Evolutionary conservation across 2,113 vertebrate species (phyloP), one percentile per base, ranked within the genome.

Genomic region (Atrichornis clamosus): DNA sequence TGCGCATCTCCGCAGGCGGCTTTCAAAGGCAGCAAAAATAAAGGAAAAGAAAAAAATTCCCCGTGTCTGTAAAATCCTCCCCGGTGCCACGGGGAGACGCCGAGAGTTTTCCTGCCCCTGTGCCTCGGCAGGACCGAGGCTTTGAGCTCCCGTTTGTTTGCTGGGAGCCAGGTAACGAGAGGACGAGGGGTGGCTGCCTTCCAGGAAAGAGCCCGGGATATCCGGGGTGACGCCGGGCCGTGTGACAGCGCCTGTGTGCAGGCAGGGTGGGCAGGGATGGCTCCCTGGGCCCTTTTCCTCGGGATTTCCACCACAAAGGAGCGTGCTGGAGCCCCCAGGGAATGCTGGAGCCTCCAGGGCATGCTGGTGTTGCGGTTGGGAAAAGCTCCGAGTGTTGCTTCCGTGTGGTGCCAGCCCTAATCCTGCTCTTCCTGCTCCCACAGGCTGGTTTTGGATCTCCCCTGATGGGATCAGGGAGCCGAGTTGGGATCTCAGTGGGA

Each of bases 111-210:
- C 56, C 63, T n/a, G 63, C 5, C 22, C 35, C 47, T 17, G n/a
- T 23, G 42, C 30, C 4, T 3, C 0, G 10, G 28, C 63, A 9
- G 6, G 30, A 58, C 23, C 18, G 62, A 26, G 22, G 9, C 44
- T 88, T 32, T 27, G 80, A 67, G 11, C 46, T 73, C 55, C 27
- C 3, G 86, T 97, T 97, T 97, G 96, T 97, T 97, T 98, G 95
- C 28, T 32, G 46, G 81, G 93, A 89, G 94, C 95, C 85, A 95
- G 91, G 96, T 95, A 97, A 97, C 93, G 15, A 84, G 65, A 59
- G 20, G 83, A 75, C 39, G 39, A 94, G 55, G 1, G 4, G 70
- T 74, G 85, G 78, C 69, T 82, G 59, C 58, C 46, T 67, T 74
- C 87, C 68, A 47, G 92, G 74, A 47, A 94, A 68, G 81, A 86